phyloP scores from a whole-genome alignment of 2,113 vertebrate species.

The Gymnobelideus leadbeateri region DNA sequence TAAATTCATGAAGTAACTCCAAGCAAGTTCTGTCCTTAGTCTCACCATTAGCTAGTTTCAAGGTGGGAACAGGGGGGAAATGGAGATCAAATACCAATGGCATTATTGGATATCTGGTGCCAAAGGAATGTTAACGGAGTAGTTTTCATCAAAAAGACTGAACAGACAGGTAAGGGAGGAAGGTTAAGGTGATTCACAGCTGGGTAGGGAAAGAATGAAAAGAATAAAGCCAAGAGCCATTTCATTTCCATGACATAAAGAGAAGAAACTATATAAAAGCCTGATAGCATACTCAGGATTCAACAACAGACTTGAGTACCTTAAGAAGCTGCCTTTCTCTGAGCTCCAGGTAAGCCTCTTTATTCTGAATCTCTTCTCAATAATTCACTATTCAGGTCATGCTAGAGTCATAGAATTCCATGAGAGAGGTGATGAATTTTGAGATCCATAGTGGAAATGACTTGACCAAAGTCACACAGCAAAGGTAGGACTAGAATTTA shows the following conservation, averaged over 20 bases:
- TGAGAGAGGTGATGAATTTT: background rate
- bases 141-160: background rate
- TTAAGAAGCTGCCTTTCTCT: background rate
- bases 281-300: background rate
- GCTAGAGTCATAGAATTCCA: background rate
- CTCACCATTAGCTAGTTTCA: background rate
- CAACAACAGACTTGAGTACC: background rate
- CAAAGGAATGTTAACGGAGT: background rate
- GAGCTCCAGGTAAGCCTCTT: background rate
- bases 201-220: conserved; percentile 9
- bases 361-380: background rate
- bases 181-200: background rate
- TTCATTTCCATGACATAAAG: background rate
- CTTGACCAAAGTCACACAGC: background rate
- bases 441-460: background rate
- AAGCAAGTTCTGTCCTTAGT: background rate
- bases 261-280: background rate
- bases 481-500: background rate
- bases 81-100: background rate
- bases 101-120: background rate
- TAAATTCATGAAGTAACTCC: background rate
- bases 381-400: background rate
- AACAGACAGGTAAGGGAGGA: background rate
- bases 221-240: background rate
- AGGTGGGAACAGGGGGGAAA: background rate